These are phyloP conservation scores for Pandion haliaetus DNA, from an alignment of 2,113 vertebrate species.

Conservation along the genomic window DNA sequence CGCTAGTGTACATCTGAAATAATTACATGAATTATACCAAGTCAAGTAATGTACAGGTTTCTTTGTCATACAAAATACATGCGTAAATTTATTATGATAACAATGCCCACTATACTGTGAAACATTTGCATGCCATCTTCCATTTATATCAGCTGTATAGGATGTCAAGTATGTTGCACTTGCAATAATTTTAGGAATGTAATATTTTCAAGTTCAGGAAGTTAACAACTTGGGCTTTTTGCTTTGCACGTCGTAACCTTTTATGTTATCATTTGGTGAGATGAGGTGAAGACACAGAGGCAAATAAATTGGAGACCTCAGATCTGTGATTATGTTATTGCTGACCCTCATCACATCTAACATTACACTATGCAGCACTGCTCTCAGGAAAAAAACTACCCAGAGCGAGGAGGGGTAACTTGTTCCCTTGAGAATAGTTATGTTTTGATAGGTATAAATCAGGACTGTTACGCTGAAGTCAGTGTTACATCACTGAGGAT, in stretches of 20 bases:
- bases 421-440: conserved; percentile 5
- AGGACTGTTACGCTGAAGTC: background rate
- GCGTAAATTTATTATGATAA: background rate
- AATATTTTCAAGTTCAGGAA: conserved; percentile 67
- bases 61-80: background rate
- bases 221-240: conserved; percentile 71
- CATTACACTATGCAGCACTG: background rate
- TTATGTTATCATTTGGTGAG: conserved; percentile 62
- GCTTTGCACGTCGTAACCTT: conserved; percentile 65
- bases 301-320: conserved; percentile 18
- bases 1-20: conserved; percentile 34
- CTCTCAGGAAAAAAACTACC: background rate
- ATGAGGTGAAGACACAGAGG: conserved; percentile 20
- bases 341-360: background rate
- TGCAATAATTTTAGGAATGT: conserved; percentile 55
- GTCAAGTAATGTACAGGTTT: conserved; percentile 56
- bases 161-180: conserved; percentile 60
- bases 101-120: background rate
- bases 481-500: background rate
- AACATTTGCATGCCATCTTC: conserved; percentile 48
- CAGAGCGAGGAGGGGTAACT: background rate
- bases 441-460: conserved; percentile 1
- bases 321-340: conserved; percentile 37
- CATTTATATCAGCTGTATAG: conserved; percentile 39
- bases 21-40: conserved; percentile 31